A percentile compares a stretch with the other conserved stretches of the same genome.
These are phyloP conservation scores for Melanotaenia parkinsoni DNA, from an alignment of 2,797 vertebrate genomes.

Conservation along the genomic window DNA sequence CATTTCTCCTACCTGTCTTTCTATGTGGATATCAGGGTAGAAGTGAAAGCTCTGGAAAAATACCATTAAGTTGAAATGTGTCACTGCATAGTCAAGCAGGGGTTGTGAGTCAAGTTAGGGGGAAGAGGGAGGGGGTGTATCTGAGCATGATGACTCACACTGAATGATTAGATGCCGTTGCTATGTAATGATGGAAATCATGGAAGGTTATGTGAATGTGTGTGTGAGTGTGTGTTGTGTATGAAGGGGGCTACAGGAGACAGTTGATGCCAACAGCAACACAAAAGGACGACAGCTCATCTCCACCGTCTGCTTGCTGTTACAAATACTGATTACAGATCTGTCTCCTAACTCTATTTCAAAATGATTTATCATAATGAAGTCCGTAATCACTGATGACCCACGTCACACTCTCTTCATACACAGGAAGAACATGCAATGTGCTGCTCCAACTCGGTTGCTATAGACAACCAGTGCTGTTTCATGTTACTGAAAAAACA, in stretches of 20 bases:
- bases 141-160: conserved; percentile 65
- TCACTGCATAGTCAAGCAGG: conserved; percentile 51
- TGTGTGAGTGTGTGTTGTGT: not conserved
- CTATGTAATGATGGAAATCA: conserved; percentile 57
- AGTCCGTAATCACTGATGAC: conserved; percentile 14
- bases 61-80: conserved; percentile 70
- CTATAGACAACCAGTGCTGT: not conserved
- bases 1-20: conserved; percentile 50
- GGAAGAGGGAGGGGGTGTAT: conserved; percentile 6
- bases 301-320: not conserved
- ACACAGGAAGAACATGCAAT: not conserved
- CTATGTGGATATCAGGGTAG: conserved; percentile 37
- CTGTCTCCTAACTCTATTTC: conserved; percentile 11
- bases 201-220: not conserved
- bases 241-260: not conserved
- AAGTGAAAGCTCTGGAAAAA: conserved; percentile 55
- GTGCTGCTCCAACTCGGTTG: not conserved
- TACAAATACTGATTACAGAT: conserved; percentile 31
- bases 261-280: conserved; percentile 9
- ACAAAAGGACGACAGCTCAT: not conserved
- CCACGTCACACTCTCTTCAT: not conserved
- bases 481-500: not conserved
- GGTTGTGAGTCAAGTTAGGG: conserved; percentile 30
- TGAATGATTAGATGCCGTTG: conserved; percentile 62
- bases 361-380: conserved; percentile 7